These are phyloP conservation scores for Dilophus febrilis DNA, from an alignment of 2,888 invertebrate genomes.

Conservation along the genomic window DNA sequence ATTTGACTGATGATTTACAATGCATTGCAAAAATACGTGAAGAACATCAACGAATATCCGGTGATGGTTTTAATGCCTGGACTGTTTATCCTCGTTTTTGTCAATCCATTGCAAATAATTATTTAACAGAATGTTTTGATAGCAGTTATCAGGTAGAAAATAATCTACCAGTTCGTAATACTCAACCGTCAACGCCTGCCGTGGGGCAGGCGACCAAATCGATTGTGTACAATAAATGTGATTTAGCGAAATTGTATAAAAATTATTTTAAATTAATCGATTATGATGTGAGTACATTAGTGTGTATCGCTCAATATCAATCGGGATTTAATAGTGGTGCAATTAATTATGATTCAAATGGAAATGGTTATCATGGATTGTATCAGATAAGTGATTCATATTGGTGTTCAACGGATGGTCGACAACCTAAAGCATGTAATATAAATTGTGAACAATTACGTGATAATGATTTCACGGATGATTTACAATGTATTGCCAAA, in stretches of 20 bases:
- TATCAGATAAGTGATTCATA: slow-evolving; percentile 54
- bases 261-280: slow-evolving; percentile 36
- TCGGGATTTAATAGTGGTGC: slow-evolving; percentile 49
- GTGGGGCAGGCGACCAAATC: no score
- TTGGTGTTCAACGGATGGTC: slow-evolving; percentile 40
- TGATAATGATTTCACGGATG: slow-evolving; percentile 50
- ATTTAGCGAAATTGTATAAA: slow-evolving; percentile 46
- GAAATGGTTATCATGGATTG: slow-evolving; percentile 50
- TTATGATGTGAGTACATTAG: slow-evolving; percentile 42
- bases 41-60: slow-evolving; percentile 46
- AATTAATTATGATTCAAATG: slow-evolving; percentile 32
- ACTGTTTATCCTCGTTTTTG: slow-evolving; percentile 21
- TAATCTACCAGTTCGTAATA: no score
- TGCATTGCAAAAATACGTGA: slow-evolving; percentile 45
- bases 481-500: slow-evolving; percentile 44
- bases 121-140: slow-evolving; percentile 34
- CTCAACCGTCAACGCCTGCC: no score
- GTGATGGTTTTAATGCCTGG: slow-evolving; percentile 46
- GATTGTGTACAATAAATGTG: slow-evolving; percentile 33
- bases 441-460: slow-evolving; percentile 40
- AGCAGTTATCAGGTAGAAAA: slow-evolving; percentile 8
- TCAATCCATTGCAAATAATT: slow-evolving; percentile 33
- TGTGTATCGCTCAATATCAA: slow-evolving; percentile 57
- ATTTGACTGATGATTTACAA: slow-evolving; percentile 48
- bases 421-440: slow-evolving; percentile 40